phyloP scores from a whole-genome alignment of 1,140 invertebrate species.

The Trichonephila clavipes region DNA sequence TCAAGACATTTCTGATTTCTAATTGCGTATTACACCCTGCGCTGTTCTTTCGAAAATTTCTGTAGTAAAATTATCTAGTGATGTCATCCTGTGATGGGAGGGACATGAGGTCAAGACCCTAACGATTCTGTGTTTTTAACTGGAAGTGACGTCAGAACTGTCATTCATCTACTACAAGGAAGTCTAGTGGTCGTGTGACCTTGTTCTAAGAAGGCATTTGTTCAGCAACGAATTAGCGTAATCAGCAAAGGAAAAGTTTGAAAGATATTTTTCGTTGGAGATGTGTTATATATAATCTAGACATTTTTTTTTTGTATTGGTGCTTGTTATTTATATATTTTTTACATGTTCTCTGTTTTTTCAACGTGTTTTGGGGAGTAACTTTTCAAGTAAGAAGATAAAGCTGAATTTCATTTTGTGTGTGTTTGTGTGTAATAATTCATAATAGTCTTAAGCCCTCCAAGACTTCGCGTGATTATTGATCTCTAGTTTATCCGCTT shows the following conservation, averaged over 20 bases:
- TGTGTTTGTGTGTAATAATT: no score
- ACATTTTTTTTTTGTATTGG: not conserved
- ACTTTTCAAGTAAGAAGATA: no score
- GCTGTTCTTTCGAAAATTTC: conserved; percentile 18
- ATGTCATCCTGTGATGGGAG: conserved; percentile 61
- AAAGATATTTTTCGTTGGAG: conserved; percentile 32
- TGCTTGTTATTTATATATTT: no score
- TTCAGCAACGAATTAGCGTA: conserved; percentile 69
- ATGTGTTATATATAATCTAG: conserved; percentile 37
- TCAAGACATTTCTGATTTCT: not conserved
- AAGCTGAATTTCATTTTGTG: no score
- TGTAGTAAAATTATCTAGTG: conserved; percentile 71
- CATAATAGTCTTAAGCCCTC: no score
- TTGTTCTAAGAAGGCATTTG: conserved; percentile 70
- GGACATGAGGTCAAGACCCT: conserved; percentile 69
- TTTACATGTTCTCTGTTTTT: no score
- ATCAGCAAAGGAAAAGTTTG: conserved; percentile 42
- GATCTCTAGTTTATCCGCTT: no score
- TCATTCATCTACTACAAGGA: conserved; percentile 69
- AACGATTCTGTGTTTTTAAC: conserved; percentile 58
- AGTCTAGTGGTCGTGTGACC: conserved; percentile 64
- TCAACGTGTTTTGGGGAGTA: no score
- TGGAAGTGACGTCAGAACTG: conserved; percentile 64
- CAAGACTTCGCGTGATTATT: no score
- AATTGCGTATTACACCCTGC: not conserved